Conservation (phyloP, 1,140 invertebrate species). For the Melipona quadrifasciata region DNA sequence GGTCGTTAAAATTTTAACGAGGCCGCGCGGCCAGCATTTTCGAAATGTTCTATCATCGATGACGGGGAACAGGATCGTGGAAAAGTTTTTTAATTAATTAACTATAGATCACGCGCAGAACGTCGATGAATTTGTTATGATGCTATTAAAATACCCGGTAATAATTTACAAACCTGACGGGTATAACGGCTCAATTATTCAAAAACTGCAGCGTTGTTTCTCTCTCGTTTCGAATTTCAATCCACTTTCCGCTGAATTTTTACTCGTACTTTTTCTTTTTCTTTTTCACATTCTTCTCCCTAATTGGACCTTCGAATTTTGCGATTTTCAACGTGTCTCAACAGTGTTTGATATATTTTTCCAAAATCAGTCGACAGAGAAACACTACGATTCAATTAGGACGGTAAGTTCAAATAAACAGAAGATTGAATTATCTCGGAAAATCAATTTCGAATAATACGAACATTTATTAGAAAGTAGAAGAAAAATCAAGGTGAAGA, state of each 20-base stretch:
- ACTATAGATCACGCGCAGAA: neutral
- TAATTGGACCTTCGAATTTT: too few relatives aligned
- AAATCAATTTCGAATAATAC: neutral
- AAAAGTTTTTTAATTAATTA: slow-evolving; percentile 28
- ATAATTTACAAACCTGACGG: neutral
- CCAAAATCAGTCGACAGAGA: neutral
- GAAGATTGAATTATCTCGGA: neutral
- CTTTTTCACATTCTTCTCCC: too few relatives aligned
- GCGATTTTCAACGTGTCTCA: neutral
- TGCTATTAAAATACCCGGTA: neutral
- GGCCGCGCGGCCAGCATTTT: neutral
- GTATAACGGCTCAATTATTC: neutral
- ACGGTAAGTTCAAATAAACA: neutral
- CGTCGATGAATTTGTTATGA: neutral
- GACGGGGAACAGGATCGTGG: too few relatives aligned
- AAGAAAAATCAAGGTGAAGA: too few relatives aligned
- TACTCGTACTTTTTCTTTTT: neutral
- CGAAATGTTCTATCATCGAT: neutral
- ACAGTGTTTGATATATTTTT: neutral
- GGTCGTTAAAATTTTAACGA: slow-evolving; percentile 15
- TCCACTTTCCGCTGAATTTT: neutral
- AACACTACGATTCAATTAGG: neutral
- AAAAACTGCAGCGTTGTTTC: neutral
- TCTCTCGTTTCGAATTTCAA: too few relatives aligned
- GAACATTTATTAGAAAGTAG: too few relatives aligned